These are phyloP conservation scores for Coenobita brevimanus DNA, from an alignment of 1,140 invertebrate species.

Conservation along the genomic window DNA sequence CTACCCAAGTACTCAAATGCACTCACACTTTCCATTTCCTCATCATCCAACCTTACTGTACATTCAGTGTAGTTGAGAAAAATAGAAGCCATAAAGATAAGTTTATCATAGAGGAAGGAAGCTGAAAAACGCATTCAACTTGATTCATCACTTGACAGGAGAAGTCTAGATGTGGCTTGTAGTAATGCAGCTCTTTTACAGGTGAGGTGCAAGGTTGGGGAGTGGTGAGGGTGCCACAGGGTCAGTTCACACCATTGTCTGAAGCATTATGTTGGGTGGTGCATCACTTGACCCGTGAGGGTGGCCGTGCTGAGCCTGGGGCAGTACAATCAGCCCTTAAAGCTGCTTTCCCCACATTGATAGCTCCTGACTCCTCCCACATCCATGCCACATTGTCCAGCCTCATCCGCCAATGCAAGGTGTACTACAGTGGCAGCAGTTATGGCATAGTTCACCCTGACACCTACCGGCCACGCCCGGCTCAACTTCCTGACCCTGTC, in stretches of 20 bases:
- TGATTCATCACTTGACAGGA: too few species aligned
- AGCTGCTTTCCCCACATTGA: conserved; percentile 46
- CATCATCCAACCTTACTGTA: too few species aligned
- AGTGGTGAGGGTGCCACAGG: conserved; percentile 52
- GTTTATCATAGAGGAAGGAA: too few species aligned
- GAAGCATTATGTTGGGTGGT: conserved; percentile 67
- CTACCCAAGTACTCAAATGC: too few species aligned
- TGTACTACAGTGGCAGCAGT: conserved; percentile 57
- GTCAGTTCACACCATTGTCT: conserved; percentile 68
- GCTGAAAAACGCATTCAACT: too few species aligned
- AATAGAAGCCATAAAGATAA: too few species aligned
- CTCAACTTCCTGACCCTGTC: background rate
- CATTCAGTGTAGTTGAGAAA: too few species aligned
- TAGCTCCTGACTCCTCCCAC: conserved; percentile 42
- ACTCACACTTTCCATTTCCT: too few species aligned
- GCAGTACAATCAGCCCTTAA: conserved; percentile 33
- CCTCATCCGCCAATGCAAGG: conserved; percentile 69
- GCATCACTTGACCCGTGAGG: conserved; percentile 44
- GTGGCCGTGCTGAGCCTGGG: conserved; percentile 37
- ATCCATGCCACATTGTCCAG: conserved; percentile 68
- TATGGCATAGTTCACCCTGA: conserved; percentile 63
- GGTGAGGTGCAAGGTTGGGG: conserved; percentile 55
- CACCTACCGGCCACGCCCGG: conserved; percentile 35
- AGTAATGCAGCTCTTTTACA: too few species aligned
- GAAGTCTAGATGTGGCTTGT: too few species aligned